Percentiles rank a stretch among this genome's conserved stretches.
Evolutionary conservation across 2,888 invertebrate genomes (phyloP).

Genomic region (Microctonus hyperodae): DNA sequence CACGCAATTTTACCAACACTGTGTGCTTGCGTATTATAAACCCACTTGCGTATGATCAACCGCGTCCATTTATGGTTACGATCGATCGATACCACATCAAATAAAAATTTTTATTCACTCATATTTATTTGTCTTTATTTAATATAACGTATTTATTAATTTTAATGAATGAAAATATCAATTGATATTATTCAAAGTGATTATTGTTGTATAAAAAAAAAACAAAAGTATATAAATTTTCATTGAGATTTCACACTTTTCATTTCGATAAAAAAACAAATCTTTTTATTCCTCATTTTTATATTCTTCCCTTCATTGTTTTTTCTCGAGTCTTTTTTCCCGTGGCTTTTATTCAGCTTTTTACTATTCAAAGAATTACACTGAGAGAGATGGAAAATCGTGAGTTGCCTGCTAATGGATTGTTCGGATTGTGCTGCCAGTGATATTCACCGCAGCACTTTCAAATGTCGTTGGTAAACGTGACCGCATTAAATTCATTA

Average conservation of each 20-base stretch:
- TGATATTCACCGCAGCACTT: constrained; percentile 36
- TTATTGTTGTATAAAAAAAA: background rate
- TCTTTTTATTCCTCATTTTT: background rate
- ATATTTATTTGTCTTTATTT: background rate
- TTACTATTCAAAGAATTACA: constrained; percentile 15
- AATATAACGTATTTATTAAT: background rate
- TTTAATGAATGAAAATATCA: too few species aligned
- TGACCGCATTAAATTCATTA: constrained; percentile 44
- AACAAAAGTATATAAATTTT: background rate
- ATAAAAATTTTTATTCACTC: background rate
- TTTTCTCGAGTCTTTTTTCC: background rate
- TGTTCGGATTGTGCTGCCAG: constrained; percentile 31
- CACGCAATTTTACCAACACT: constrained; percentile 14
- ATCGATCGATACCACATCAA: constrained; percentile 1
- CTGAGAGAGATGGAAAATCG: constrained; percentile 24
- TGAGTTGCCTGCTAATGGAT: constrained; percentile 33
- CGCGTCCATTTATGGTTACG: constrained; percentile 24
- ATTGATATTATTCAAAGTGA: too few species aligned
- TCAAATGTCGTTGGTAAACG: constrained; percentile 30
- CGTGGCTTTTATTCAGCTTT: too few species aligned
- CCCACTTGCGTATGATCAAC: constrained; percentile 12
- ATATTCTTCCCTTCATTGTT: background rate
- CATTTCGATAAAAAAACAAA: constrained; percentile 8
- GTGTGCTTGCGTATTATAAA: constrained; percentile 15
- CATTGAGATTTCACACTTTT: background rate